Evolutionary conservation across 2,888 invertebrate species (phyloP), one percentile per base, ranked within the genome.

Genomic region (Furcula furcula): DNA sequence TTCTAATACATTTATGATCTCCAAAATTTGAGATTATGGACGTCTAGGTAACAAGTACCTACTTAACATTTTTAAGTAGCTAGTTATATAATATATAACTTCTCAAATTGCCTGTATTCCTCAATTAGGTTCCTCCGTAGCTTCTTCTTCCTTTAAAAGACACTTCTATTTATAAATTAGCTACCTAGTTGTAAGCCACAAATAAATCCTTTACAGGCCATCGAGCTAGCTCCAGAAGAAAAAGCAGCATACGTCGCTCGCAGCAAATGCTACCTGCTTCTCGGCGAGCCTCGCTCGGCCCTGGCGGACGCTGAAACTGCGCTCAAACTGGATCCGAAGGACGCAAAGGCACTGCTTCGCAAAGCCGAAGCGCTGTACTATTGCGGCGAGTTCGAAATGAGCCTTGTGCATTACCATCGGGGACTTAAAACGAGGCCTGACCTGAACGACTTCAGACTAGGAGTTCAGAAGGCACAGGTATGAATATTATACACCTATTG

Each of bases 281-380:
- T 97, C 9, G 98, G 97, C 0, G 94, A 97, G 65, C 94, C 97
- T 1, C 92, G 92, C 9, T 92, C 93, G 49, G 97, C 97, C 0
- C 83, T 98, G 4, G 82, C 90, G 34, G 97, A 98, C 68, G 97
- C 97, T 0, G 96, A 98, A 71, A 91, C 92, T 1, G 96, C 97
- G 0, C 84, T 98, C 2, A 89, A 87, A 29, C 89, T 93, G 31
- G 95, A 95, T 59, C 93, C 93, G 25, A 92, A 91, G 46, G 94
- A 93, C 65, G 85, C 84, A 0, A 81, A 79, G 39, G 82, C 85
- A 3, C 90, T 97, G 40, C 95, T 94, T 63, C 96, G 96, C 68
- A 98, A 98, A 80, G 98, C 97, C 0, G 98, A 98, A 77, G 94
- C 97, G 0, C 86, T 98, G 21, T 98, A 97, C 79, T 95, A 95